Conservation (phyloP, 2,113 vertebrate species). For the Cynopterus brachyotis region DNA sequence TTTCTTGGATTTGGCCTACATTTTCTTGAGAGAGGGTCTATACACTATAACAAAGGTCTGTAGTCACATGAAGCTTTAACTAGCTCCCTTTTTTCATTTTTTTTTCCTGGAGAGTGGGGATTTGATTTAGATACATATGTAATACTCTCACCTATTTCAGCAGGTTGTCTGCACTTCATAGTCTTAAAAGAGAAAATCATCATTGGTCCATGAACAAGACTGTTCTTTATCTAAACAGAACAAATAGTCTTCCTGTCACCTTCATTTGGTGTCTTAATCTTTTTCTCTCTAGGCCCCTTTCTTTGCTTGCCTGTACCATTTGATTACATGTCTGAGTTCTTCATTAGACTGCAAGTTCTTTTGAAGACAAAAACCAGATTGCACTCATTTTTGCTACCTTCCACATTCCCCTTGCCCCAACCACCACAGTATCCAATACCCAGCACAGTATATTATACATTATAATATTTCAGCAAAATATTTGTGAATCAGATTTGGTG, state of each 20-base stretch:
- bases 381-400: neutral
- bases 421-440: neutral
- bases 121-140: neutral
- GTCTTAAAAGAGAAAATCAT: neutral
- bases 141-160: neutral
- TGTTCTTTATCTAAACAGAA: neutral
- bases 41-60: neutral
- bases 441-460: neutral
- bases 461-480: neutral
- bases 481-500: neutral
- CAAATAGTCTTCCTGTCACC: neutral
- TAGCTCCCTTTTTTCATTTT: neutral
- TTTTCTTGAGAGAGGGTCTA: neutral
- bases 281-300: neutral
- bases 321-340: neutral
- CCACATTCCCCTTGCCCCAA: neutral
- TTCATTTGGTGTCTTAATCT: neutral
- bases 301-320: neutral
- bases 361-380: neutral
- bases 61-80: neutral
- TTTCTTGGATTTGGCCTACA: neutral
- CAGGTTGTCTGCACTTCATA: neutral
- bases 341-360: neutral
- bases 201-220: neutral
- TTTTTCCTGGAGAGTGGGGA: neutral